These are phyloP conservation scores for Hyperoplus immaculatus DNA, from an alignment of 2,797 vertebrate genomes.

Conservation along the genomic window DNA sequence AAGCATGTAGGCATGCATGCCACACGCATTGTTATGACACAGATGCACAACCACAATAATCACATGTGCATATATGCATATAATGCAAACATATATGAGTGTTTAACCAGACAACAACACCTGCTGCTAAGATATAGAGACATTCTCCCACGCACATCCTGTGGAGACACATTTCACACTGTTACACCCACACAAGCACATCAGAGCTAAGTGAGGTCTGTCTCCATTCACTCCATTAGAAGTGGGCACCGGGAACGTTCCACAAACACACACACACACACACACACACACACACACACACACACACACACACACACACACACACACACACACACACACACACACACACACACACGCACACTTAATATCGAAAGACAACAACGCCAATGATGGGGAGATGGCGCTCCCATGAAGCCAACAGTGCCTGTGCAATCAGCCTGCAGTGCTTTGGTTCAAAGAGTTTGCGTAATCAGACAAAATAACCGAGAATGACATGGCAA, in stretches of 20 bases:
- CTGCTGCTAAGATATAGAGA: constrained; percentile 45
- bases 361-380: constrained; percentile 73
- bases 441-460: constrained; percentile 70
- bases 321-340: no score
- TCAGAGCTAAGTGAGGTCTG: constrained; percentile 55
- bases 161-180: constrained; percentile 42
- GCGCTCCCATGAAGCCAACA: constrained; percentile 57
- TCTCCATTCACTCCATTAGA: constrained; percentile 59
- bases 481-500: constrained; percentile 55
- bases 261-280: constrained; percentile 48
- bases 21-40: constrained; percentile 43
- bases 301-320: no score
- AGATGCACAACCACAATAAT: constrained; percentile 37
- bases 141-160: constrained; percentile 59
- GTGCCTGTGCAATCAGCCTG: constrained; percentile 65
- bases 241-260: constrained; percentile 35
- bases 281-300: no score
- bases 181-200: constrained; percentile 42
- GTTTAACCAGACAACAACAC: constrained; percentile 51
- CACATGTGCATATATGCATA: constrained; percentile 53
- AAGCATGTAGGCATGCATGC: constrained; percentile 27
- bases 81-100: constrained; percentile 44
- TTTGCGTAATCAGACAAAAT: constrained; percentile 71
- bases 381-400: constrained; percentile 57
- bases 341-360: no score